Evolutionary conservation across 1,140 invertebrate species (phyloP).

Genomic region (Eupristina koningsbergeri): DNA sequence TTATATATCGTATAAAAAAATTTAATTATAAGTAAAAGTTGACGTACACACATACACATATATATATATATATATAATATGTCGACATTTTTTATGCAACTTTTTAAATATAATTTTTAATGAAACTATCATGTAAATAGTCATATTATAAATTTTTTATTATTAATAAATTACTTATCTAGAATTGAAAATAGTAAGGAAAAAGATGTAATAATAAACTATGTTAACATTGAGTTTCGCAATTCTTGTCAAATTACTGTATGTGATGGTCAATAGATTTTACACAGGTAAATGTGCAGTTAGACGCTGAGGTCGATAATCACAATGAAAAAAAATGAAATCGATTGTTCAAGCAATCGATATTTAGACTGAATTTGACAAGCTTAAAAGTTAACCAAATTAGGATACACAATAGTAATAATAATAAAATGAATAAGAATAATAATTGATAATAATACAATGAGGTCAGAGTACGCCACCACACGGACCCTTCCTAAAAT

Average conservation of each 20-base stretch:
- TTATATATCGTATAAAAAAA: too few species aligned
- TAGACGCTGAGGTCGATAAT: neutral
- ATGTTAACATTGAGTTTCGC: neutral
- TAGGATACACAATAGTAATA: too few species aligned
- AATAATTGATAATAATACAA: too few species aligned
- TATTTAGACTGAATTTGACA: neutral
- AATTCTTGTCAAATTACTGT: neutral
- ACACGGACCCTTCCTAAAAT: neutral
- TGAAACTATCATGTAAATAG: neutral
- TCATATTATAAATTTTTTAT: neutral
- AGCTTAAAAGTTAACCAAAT: neutral
- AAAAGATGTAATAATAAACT: constrained; percentile 3
- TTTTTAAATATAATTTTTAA: neutral
- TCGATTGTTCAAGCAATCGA: neutral
- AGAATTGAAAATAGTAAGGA: neutral
- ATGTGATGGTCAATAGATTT: neutral
- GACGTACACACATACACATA: too few species aligned
- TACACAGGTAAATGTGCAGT: neutral
- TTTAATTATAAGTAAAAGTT: too few species aligned
- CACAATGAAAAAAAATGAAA: neutral
- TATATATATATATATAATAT: too few species aligned
- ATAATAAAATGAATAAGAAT: neutral
- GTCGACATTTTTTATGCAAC: too few species aligned
- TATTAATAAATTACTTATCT: constrained; percentile 4
- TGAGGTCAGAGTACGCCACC: constrained; percentile 4